Conservation (phyloP, 1,140 invertebrate species). For the Meloidogyne exigua region DNA sequence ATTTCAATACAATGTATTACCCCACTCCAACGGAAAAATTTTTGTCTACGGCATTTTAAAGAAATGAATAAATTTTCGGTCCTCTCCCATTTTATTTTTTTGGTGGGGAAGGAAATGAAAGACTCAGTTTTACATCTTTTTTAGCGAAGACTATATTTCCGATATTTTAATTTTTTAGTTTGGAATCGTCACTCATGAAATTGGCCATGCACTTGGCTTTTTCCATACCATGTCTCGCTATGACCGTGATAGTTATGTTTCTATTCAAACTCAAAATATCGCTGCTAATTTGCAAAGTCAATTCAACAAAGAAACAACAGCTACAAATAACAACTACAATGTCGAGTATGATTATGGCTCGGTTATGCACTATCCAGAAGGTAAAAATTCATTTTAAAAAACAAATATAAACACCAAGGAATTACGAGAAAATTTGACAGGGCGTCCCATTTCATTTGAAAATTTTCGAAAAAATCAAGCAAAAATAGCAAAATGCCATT, state of each 20-base stretch:
- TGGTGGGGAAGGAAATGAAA: too few relatives aligned
- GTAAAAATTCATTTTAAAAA: background rate
- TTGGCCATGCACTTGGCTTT: slow-evolving; percentile 29
- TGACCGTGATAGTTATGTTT: slow-evolving; percentile 23
- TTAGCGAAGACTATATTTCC: too few relatives aligned
- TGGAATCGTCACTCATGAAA: slow-evolving; percentile 31
- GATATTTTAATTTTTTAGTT: slow-evolving; percentile 18
- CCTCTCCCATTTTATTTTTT: too few relatives aligned
- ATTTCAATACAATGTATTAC: too few relatives aligned
- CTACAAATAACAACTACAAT: slow-evolving; percentile 10
- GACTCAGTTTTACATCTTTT: too few relatives aligned
- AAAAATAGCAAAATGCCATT: too few relatives aligned
- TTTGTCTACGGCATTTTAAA: too few relatives aligned
- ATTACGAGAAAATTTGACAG: background rate
- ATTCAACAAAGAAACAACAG: slow-evolving; percentile 24
- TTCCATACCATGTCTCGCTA: slow-evolving; percentile 25
- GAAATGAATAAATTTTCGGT: too few relatives aligned
- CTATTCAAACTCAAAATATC: slow-evolving; percentile 1
- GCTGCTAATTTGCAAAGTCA: background rate
- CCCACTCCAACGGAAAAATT: too few relatives aligned
- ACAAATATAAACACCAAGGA: too few relatives aligned
- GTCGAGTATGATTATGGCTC: slow-evolving; percentile 25
- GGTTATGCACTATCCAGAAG: slow-evolving; percentile 29
- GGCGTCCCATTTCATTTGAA: background rate
- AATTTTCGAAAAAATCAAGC: background rate